phyloP scores from a whole-genome alignment of 2,113 vertebrate species.

The Sapayoa aenigma region DNA sequence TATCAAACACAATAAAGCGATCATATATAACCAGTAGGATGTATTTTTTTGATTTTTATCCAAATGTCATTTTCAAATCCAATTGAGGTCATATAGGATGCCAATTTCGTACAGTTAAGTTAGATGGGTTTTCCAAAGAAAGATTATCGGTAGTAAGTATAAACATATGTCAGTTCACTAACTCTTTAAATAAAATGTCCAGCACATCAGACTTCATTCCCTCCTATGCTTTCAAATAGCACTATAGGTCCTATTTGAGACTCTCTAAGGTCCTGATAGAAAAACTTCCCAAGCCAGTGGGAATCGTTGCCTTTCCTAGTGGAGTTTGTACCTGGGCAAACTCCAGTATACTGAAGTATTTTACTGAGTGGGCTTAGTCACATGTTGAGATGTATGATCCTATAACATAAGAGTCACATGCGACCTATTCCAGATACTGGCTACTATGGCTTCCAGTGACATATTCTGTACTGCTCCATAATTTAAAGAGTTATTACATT shows the following conservation, averaged over 20 bases:
- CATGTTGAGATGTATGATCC: neutral
- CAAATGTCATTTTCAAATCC: slow-evolving; percentile 63
- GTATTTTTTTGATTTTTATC: slow-evolving; percentile 38
- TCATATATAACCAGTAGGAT: slow-evolving; percentile 42
- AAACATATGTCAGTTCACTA: slow-evolving; percentile 52
- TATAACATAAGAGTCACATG: neutral
- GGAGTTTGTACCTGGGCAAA: neutral
- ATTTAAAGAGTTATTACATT: neutral
- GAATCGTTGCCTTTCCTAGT: neutral
- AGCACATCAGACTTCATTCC: slow-evolving; percentile 10
- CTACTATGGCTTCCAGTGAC: neutral
- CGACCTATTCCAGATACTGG: neutral
- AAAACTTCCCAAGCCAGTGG: neutral
- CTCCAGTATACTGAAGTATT: neutral
- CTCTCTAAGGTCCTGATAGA: neutral
- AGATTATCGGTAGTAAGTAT: slow-evolving; percentile 54
- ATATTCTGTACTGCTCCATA: neutral
- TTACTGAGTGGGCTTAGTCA: neutral
- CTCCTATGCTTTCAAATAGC: neutral
- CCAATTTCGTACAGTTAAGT: slow-evolving; percentile 47
- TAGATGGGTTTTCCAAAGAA: slow-evolving; percentile 61
- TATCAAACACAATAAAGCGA: slow-evolving; percentile 70
- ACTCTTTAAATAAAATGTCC: slow-evolving; percentile 35
- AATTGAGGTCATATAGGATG: slow-evolving; percentile 41
- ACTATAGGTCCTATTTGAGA: neutral